A percentile compares a stretch with the other conserved stretches of the same genome.
Conservation (phyloP, 1,140 invertebrate genomes). For the Pseudoatta argentina region DNA sequence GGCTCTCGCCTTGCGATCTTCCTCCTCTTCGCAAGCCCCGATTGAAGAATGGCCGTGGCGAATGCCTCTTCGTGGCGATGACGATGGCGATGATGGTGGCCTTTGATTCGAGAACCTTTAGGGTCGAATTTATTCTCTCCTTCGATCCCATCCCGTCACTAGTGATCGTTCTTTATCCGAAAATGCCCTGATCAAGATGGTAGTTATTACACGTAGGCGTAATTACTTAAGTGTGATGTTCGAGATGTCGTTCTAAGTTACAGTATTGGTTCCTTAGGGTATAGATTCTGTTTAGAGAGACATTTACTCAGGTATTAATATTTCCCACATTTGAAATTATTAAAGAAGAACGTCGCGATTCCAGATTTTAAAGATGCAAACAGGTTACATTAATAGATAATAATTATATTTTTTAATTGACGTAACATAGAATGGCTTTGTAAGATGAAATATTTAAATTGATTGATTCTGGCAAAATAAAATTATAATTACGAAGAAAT, state of each 20-base stretch:
- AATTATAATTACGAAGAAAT: not conserved
- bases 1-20: constrained; percentile 58
- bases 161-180: not conserved
- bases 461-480: not conserved
- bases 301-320: not conserved
- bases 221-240: not conserved
- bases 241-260: not conserved
- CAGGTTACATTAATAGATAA: not conserved
- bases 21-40: constrained; percentile 14
- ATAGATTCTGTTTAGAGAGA: not conserved
- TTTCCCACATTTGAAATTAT: not conserved
- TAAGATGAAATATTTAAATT: not conserved
- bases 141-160: constrained; percentile 1
- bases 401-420: not conserved
- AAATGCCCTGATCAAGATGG: constrained; percentile 4
- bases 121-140: constrained; percentile 64
- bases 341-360: not conserved
- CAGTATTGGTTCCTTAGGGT: not conserved
- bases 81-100: constrained; percentile 49
- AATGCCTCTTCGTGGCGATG: constrained; percentile 59
- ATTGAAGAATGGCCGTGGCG: constrained; percentile 67
- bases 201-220: not conserved
- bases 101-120: constrained; percentile 61
- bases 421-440: not conserved
- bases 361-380: not conserved